phyloP scores from a whole-genome alignment of 1,140 invertebrate species.

The Frieseomelitta varia region DNA sequence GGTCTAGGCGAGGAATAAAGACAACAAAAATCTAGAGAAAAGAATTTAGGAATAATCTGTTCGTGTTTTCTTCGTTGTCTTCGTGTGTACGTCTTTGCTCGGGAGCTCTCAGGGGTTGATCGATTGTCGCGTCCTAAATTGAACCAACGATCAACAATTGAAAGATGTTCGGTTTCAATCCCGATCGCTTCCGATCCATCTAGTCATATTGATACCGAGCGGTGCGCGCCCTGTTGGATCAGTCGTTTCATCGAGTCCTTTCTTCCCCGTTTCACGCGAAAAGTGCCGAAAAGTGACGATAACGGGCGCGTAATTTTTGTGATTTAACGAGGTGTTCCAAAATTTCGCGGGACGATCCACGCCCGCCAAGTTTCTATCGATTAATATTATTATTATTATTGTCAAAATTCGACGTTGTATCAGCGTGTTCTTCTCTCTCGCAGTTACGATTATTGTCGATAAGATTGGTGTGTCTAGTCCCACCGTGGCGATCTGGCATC shows the following conservation, averaged over 20 bases:
- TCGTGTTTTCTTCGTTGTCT: conserved; percentile 18
- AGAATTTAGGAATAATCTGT: conserved; percentile 2
- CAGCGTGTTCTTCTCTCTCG: conserved; percentile 18
- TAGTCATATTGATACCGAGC: conserved; percentile 59
- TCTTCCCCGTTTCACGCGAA: neutral
- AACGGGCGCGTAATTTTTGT: conserved; percentile 61
- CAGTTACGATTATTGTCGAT: conserved; percentile 72
- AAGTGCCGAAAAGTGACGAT: neutral
- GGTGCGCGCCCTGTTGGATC: conserved; percentile 42
- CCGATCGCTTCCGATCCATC: conserved; percentile 54
- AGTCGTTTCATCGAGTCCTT: conserved; percentile 19
- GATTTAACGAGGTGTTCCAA: conserved; percentile 75
- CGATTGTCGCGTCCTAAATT: neutral
- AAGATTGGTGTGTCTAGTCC: conserved; percentile 79
- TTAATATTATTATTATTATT: neutral
- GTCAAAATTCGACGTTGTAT: conserved; percentile 24
- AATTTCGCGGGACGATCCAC: conserved; percentile 57
- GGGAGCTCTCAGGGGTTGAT: conserved; percentile 10
- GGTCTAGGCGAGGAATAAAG: neutral
- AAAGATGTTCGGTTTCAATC: conserved; percentile 1
- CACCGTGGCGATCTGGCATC: conserved; percentile 51
- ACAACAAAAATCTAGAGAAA: neutral
- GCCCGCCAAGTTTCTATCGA: conserved; percentile 47
- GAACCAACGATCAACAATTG: neutral
- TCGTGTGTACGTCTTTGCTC: conserved; percentile 10